phyloP scores from a whole-genome alignment of 2,797 vertebrate genomes.

The Pipistrellus pygmaeus region DNA sequence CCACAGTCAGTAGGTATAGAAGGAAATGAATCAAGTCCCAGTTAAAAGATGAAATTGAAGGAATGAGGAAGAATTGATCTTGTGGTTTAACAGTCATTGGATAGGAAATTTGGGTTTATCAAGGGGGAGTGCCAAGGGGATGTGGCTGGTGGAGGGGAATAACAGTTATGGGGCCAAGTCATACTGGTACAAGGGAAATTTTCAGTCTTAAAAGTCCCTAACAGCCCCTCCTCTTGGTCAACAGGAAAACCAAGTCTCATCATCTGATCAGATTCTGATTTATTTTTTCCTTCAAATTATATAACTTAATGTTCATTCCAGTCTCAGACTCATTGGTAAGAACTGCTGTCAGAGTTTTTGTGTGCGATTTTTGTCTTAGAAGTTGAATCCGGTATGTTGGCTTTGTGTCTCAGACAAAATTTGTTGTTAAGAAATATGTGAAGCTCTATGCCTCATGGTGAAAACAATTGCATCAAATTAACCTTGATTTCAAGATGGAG shows the following conservation, averaged over 20 bases:
- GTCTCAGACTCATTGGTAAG: not conserved
- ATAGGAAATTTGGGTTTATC: not conserved
- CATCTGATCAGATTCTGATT: not conserved
- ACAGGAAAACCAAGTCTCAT: not conserved
- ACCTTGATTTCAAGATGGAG: constrained; percentile 8
- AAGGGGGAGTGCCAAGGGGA: not conserved
- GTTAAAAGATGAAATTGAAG: not conserved
- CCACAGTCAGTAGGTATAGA: not conserved
- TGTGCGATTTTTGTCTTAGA: not conserved
- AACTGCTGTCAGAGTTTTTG: not conserved
- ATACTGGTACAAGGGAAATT: not conserved
- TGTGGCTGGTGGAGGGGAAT: not conserved
- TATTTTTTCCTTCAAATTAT: not conserved
- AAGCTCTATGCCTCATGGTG: not conserved
- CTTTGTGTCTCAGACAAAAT: constrained; percentile 33
- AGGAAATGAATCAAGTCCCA: not conserved
- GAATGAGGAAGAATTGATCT: not conserved
- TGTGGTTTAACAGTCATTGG: not conserved
- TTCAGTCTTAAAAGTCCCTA: not conserved
- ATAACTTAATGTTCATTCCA: not conserved
- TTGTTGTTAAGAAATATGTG: constrained; percentile 13
- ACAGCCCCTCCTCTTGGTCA: not conserved
- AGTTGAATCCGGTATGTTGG: not conserved
- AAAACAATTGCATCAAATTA: not conserved
- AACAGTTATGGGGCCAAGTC: not conserved